phyloP scores from a whole-genome alignment of 2,888 invertebrate species.

The Dione juno region DNA sequence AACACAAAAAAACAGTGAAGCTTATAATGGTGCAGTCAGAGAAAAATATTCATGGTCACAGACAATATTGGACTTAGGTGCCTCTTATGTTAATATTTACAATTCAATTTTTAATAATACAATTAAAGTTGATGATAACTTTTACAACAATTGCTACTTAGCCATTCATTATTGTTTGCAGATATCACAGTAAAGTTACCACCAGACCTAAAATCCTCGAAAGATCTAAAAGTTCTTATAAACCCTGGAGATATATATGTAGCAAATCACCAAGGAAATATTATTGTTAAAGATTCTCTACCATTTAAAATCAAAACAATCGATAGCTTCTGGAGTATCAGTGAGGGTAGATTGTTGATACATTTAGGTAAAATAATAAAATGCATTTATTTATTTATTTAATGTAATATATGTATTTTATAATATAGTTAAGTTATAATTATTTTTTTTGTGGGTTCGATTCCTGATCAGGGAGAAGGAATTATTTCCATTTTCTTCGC shows the following conservation, averaged over 20 bases:
- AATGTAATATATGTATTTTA: too few species aligned
- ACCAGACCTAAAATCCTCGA: conserved; percentile 83
- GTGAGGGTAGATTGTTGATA: conserved; percentile 84
- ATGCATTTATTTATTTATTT: background rate
- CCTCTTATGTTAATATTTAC: background rate
- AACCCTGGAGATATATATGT: conserved; percentile 67
- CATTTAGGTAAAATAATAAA: conserved; percentile 74
- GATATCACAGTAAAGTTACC: conserved; percentile 87
- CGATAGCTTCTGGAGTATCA: conserved; percentile 91
- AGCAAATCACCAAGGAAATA: conserved; percentile 61
- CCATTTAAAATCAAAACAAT: conserved; percentile 86
- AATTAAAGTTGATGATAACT: background rate
- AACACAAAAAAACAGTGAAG: conserved; percentile 75
- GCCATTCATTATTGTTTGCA: conserved; percentile 48
- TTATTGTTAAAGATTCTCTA: conserved; percentile 86
- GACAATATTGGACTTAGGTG: conserved; percentile 88
- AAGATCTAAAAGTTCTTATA: conserved; percentile 87
- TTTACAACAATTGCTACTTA: background rate
- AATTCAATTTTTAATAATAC: too few species aligned
- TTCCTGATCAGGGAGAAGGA: too few species aligned
- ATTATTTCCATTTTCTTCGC: too few species aligned
- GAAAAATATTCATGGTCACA: conserved; percentile 94
- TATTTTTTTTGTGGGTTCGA: too few species aligned
- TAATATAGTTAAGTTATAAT: too few species aligned
- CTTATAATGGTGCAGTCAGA: conserved; percentile 91